A percentile compares a stretch with the other conserved stretches of the same genome.
These are phyloP conservation scores for Gibbula magus DNA, from an alignment of 2,888 invertebrate genomes.

Conservation along the genomic window DNA sequence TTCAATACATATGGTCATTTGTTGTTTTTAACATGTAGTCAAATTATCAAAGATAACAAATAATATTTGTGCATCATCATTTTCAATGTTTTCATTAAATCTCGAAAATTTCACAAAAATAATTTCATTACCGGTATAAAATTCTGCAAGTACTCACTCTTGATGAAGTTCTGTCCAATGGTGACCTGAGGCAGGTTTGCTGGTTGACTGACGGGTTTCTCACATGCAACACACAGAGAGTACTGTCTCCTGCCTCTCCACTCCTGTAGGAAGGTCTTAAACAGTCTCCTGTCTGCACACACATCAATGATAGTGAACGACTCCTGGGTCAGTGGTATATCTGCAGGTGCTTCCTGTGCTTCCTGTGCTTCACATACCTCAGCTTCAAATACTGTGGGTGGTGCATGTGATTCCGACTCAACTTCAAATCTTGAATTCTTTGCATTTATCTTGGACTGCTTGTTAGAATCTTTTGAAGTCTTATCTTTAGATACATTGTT, in stretches of 20 bases:
- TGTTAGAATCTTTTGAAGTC: no score
- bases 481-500: neutral
- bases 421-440: no score
- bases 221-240: constrained; percentile 74
- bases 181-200: constrained; percentile 35
- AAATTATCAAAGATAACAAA: no score
- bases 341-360: neutral
- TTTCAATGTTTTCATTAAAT: no score
- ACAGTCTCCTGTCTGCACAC: constrained; percentile 64
- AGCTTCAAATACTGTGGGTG: no score
- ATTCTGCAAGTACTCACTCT: constrained; percentile 49
- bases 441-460: no score
- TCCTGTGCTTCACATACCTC: neutral
- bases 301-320: constrained; percentile 73
- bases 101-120: no score
- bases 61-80: no score
- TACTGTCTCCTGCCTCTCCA: constrained; percentile 67
- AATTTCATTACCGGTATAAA: neutral
- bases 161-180: constrained; percentile 68
- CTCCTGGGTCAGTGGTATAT: constrained; percentile 45
- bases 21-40: no score
- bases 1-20: no score
- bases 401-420: neutral
- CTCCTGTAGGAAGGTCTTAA: constrained; percentile 71
- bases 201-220: constrained; percentile 46